Evolutionary conservation across 2,797 vertebrate genomes (phyloP), one percentile per base, ranked within the genome.

Genomic region (Acestrorhynchus altus): DNA sequence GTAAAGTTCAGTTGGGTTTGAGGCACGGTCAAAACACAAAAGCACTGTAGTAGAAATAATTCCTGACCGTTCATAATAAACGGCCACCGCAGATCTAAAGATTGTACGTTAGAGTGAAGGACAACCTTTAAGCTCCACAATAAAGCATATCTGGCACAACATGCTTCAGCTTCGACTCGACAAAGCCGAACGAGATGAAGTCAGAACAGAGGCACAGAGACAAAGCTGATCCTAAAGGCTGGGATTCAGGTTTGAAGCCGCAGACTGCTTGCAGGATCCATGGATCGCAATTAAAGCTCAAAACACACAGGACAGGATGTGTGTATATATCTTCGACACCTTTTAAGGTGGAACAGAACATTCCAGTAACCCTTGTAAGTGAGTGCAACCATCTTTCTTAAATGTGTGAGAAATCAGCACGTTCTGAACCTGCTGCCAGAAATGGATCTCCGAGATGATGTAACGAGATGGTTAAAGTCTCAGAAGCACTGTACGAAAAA

Each of bases 81-180:
- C 15, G 28, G 22, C 11, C 15, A 42, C 11, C 15, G 56, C 2
- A 47, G n/a, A 40, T 56, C 49, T 67, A 59, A 6, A 49, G 60
- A 2, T 59, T 67, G 15, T 31, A 49, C 47, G 18, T 49, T 6
- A 49, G 47, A 49, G 47, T 15, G 47, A 11, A 7, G 1, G 20
- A 20, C 22, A 22, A 54, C n/a, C 51, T 22, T 54, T 20, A n/a
- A 54, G 51, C 51, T 7, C 20, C 52, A 10, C 52, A 26, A n/a
- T 54, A 10, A 46, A 26, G 46, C 40, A 68, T 9, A 16, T 22
- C 22, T 39, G 65, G 24, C 56, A 64, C 24, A 81, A 44, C 71
- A 9, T 39, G 39, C 42, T 64, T 65, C 49, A 20, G 22, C 35
- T 9, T 20, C 20, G n/a, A 8, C n/a, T 16, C 13, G 16, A 20